These are phyloP conservation scores for Stratiomys singularior DNA, from an alignment of 2,888 invertebrate genomes.

Conservation along the genomic window DNA sequence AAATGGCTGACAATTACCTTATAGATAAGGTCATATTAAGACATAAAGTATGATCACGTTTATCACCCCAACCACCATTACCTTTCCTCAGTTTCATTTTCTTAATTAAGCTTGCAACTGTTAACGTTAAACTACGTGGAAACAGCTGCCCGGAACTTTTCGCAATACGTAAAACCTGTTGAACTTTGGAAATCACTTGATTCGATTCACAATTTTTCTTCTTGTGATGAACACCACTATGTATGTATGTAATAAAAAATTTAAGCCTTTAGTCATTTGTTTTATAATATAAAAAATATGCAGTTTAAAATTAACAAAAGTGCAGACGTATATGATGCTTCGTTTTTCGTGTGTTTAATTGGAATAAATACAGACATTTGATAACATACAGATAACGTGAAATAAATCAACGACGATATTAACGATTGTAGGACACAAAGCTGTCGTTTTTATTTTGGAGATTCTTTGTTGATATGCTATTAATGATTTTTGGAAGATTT, in stretches of 20 bases:
- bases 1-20: conserved; percentile 55
- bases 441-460: no score
- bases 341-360: no score
- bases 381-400: no score
- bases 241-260: no score
- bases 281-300: no score
- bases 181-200: conserved; percentile 84
- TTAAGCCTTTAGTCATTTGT: not conserved
- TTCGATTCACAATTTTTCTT: conserved; percentile 90
- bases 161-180: conserved; percentile 79
- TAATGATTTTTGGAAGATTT: no score
- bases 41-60: conserved; percentile 84
- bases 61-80: conserved; percentile 98
- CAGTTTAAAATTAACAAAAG: no score
- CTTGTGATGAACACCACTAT: conserved; percentile 95
- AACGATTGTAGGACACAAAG: no score
- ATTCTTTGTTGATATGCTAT: no score
- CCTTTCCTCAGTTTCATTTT: conserved; percentile 84
- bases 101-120: conserved; percentile 74
- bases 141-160: conserved; percentile 73
- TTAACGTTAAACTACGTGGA: conserved; percentile 75
- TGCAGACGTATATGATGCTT: no score
- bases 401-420: no score
- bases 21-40: conserved; percentile 72
- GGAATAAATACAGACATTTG: no score